Evolutionary conservation across 2,113 vertebrate species (phyloP).

Genomic region (Elephantulus edwardii): DNA sequence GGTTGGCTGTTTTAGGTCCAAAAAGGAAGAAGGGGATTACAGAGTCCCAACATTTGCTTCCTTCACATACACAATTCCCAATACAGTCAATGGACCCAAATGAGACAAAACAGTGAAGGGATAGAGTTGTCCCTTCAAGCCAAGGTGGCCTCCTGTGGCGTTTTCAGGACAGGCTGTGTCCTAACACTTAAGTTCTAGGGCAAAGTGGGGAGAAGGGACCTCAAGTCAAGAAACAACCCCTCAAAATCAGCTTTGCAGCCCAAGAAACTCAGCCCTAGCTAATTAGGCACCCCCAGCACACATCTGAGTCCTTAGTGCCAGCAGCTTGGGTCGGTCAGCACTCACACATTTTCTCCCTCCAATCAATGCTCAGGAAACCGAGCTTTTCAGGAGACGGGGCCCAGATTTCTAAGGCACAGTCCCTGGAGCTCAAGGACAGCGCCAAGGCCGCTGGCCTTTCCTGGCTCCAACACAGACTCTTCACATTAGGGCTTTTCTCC

Average conservation of each 20-base stretch:
- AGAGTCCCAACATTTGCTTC: neutral
- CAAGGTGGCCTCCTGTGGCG: neutral
- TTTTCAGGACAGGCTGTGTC: neutral
- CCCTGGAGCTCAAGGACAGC: neutral
- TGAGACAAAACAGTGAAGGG: neutral
- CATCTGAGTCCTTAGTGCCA: neutral
- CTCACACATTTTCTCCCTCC: neutral
- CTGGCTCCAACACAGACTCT: neutral
- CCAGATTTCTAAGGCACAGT: neutral
- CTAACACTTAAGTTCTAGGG: conserved; percentile 6
- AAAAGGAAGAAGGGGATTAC: too few relatives aligned
- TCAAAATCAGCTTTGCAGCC: neutral
- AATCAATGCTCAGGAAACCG: neutral
- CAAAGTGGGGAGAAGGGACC: neutral
- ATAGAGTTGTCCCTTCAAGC: neutral
- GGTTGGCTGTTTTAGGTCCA: neutral
- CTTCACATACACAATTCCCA: neutral
- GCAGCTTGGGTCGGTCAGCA: neutral
- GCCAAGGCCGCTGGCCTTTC: conserved; percentile 2
- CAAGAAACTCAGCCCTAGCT: neutral
- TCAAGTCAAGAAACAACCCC: conserved; percentile 4
- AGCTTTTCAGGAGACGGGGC: neutral
- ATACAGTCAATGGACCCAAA: neutral
- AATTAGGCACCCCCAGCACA: neutral
- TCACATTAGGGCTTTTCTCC: neutral